Evolutionary conservation across 2,797 vertebrate genomes (phyloP), one percentile per base, ranked within the genome.

Genomic region (Alcedo quadribrachys): DNA sequence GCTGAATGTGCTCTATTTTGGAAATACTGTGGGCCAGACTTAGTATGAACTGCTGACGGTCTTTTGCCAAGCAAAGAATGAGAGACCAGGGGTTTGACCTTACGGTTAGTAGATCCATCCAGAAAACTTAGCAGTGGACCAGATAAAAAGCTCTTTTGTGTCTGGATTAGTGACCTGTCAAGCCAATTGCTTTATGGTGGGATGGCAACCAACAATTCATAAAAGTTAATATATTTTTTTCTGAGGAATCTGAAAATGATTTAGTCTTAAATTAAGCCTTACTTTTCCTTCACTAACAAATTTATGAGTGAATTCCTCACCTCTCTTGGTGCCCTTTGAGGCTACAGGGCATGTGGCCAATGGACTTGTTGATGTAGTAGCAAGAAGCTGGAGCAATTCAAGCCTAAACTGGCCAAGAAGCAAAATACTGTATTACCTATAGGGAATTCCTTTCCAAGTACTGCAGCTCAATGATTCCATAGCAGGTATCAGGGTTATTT

Each of bases 81-180:
- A 37, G 73, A 79, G 69, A 73, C 13, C 51, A 37, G 18, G 48
- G 51, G n/a, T 54, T 78, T 89, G 76, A 87, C 85, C 82, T 82
- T 67, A 37, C 0, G 0, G 66, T 62, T 66, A 81, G 32, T 69
- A 79, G 25, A 55, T 82, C 81, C 30, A 11, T 85, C 77, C 66
- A 91, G 62, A 55, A 85, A 66, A 20, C 55, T 68, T 89, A 85
- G 48, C 91, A 81, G 69, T 62, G 90, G 27, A n/a, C 27, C 69
- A 66, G 76, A 68, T 82, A 81, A 85, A 90, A 92, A 69, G 8
- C n/a, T 85, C 89, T 69, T 78, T 87, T 73, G 5, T 85, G 30
- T 57, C 67, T 75, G 91, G 69, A 50, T 94, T 95, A 85, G 80
- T 54, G 79, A 84, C 82, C 60, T 95, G 91, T 87, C 94, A 87